Evolutionary conservation across 1,140 invertebrate genomes (phyloP).

Genomic region (Aphaenogaster ashmeadi): DNA sequence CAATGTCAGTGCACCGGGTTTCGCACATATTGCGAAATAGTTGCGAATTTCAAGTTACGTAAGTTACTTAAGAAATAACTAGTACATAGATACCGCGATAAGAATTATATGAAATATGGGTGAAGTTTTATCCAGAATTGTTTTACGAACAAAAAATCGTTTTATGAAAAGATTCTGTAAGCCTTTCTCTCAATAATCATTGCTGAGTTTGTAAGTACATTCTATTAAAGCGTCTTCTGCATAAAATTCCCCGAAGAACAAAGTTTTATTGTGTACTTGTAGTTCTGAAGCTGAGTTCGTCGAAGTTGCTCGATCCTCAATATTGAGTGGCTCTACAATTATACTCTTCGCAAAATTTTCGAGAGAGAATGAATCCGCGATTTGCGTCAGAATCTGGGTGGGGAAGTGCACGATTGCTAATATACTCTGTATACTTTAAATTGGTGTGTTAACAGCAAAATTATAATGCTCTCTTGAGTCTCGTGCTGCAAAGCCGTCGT

Average conservation of each 20-base stretch:
- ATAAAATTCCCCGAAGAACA: neutral
- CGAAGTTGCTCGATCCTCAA: slow-evolving; percentile 3
- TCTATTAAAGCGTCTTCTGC: slow-evolving; percentile 8
- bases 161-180: neutral
- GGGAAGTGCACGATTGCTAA: neutral
- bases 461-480: slow-evolving; percentile 62
- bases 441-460: slow-evolving; percentile 53
- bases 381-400: neutral
- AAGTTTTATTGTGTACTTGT: slow-evolving; percentile 24
- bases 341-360: neutral
- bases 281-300: slow-evolving; percentile 12
- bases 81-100: neutral
- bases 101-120: neutral
- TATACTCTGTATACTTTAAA: slow-evolving; percentile 31
- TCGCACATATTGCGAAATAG: slow-evolving; percentile 9
- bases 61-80: neutral
- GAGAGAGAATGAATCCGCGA: neutral
- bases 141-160: neutral
- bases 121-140: neutral
- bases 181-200: neutral
- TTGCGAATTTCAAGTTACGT: neutral
- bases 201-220: neutral
- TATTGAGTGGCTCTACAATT: slow-evolving; percentile 28
- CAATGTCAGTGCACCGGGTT: neutral
- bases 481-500: slow-evolving; percentile 64